A percentile compares a stretch with the other conserved stretches of the same genome.
Evolutionary conservation across 1,140 invertebrate species (phyloP).

Genomic region (Penaeus vannamei): DNA sequence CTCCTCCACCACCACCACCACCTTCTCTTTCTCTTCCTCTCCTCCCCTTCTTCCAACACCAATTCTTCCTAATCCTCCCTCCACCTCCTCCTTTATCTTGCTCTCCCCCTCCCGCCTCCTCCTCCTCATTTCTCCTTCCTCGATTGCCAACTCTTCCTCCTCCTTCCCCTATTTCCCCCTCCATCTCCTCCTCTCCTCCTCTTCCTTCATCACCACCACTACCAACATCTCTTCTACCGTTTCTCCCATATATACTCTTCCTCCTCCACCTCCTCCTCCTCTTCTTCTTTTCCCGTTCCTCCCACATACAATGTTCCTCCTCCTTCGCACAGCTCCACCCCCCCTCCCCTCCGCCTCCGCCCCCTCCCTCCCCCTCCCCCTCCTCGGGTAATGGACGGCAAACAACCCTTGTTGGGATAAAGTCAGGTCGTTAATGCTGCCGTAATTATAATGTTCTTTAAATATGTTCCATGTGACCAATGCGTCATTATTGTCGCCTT

Average conservation of each 20-base stretch:
- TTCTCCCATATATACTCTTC: background rate
- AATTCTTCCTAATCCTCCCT: background rate
- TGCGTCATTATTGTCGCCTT: constrained; percentile 23
- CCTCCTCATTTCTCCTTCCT: background rate
- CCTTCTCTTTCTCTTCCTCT: background rate
- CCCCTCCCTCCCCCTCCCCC: constrained; percentile 21
- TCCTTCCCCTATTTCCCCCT: constrained; percentile 9
- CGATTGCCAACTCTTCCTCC: background rate
- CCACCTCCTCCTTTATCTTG: background rate
- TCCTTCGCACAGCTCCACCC: background rate
- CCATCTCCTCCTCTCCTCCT: background rate
- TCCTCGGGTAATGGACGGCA: constrained; percentile 50
- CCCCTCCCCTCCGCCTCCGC: background rate
- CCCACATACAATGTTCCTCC: too few relatives aligned
- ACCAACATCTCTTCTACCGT: background rate
- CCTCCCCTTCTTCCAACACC: background rate
- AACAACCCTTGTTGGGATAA: constrained; percentile 49
- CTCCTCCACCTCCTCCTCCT: background rate
- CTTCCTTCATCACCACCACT: background rate
- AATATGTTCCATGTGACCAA: constrained; percentile 21
- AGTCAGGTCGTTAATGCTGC: constrained; percentile 48
- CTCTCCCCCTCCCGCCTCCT: background rate
- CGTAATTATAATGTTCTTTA: constrained; percentile 42
- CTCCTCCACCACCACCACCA: background rate
- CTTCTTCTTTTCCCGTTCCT: background rate